Base-by-base conservation (phyloP, 1,140 invertebrate genomes). In the Drosophila subpulchrella region DNA sequence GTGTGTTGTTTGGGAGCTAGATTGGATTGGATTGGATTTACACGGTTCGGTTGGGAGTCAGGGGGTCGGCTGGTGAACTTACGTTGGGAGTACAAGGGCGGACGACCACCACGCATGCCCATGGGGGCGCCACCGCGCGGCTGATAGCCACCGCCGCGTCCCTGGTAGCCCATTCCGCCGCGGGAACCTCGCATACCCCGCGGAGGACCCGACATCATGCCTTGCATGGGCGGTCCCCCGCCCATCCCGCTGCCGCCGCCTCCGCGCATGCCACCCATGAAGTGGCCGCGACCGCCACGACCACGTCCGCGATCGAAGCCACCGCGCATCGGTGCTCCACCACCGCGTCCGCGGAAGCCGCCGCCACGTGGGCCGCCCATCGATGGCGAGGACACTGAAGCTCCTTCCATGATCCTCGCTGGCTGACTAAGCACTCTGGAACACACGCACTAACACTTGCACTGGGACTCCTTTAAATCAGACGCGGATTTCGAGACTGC, bases 1-100 rank as follows among this genome's bases (percentile, higher is more conserved):
- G 91, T 90, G 53, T 91, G 91, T 67, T 92, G 91, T 62, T 92
- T 92, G 20, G 86, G 88, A 44, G 90, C 91, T 92, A 6, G 6
- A 77, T 51, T 50, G 34, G 53, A 66, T 53, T 66, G 47, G 53
- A 46, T 54, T 71, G 17, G 20, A 61, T 68, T 24, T 56, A 20
- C 42, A 65, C 44, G 20, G 15, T 39, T 36, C 11, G n/a, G 17
- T 15, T 20, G 27, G 15, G 24, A 34, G 11, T 17, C 7, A 17
- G 47, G 32, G 24, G 44, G 8, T 8, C 32, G 48, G 27, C 46
- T 44, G 8, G 27, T 15, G 2, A 51, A 82, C 91, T 91, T 83
- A 92, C 91, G 86, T 63, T 92, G 91, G 10, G 55, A 60, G 54
- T 92, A 91, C 44, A 92, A 61, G 1, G 86, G 91, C 3, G 90